Percentiles rank a stretch among this genome's conserved stretches.
These are phyloP conservation scores for Tolmerus cingulatus DNA, from an alignment of 2,888 invertebrate genomes.

Conservation along the genomic window DNA sequence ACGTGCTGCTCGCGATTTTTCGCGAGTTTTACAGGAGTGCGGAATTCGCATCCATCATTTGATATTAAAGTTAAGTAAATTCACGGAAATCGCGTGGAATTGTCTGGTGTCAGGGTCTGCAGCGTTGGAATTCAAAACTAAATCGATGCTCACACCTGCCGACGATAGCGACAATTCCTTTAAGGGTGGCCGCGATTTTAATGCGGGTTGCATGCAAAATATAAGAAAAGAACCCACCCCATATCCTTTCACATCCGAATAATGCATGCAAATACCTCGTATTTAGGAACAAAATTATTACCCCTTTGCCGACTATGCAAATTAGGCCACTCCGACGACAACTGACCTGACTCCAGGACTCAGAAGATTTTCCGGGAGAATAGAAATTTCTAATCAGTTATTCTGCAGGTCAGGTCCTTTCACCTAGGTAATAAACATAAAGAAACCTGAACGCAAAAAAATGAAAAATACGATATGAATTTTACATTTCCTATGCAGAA, in stretches of 20 bases:
- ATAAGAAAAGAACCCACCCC: not conserved
- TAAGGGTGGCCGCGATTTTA: conserved; percentile 4
- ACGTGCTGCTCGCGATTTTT: not conserved
- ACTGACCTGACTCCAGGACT: not conserved
- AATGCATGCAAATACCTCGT: conserved; percentile 6
- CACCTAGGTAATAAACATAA: not conserved
- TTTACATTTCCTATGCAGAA: not conserved
- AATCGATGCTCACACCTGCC: conserved; percentile 6
- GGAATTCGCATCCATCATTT: not conserved
- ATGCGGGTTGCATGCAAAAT: conserved; percentile 28
- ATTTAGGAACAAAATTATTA: not conserved
- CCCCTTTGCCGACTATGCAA: not conserved
- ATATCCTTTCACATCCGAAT: not conserved
- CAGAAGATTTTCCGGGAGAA: not conserved
- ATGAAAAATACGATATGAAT: not conserved
- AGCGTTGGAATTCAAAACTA: not conserved
- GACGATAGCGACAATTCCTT: not conserved
- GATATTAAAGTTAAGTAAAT: conserved; percentile 18
- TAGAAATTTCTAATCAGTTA: not conserved
- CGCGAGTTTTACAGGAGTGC: not conserved
- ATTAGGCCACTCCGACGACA: not conserved
- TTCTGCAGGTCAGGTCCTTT: not conserved
- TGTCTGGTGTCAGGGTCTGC: not conserved
- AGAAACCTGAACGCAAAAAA: not conserved
- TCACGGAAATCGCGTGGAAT: not conserved